Evolutionary conservation across 2,113 vertebrate species (phyloP), one percentile per base, ranked within the genome.

Genomic region (Haemorhous mexicanus): DNA sequence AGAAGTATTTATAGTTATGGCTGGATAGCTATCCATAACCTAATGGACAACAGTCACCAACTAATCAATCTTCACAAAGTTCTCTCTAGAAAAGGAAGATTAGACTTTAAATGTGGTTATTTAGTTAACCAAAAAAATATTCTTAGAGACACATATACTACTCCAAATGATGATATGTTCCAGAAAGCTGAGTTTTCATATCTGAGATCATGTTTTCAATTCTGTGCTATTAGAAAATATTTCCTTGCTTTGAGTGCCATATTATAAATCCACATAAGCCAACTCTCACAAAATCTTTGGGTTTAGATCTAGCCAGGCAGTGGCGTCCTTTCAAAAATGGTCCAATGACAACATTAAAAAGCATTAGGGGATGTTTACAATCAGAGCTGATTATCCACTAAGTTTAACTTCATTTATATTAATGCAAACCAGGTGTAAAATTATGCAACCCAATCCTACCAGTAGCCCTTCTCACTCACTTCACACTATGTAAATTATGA

Each of bases 401-500:
- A 62, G 32, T 75, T 95, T 74, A 93, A 90, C 61, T 93, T 88
- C 39, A 44, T 90, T 90, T 67, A 20, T 77, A 86, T 86, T 85
- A 86, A 89, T 62, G 64, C 35, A 89, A 93, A 78, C 37, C 73
- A 78, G 61, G 62, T 95, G 83, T 70, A 90, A 88, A 92, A 91
- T 84, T 53, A 84, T 27, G 33, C 80, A 96, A 79, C 18, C 27
- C 84, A 87, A 88, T 88, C 59, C 76, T 74, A 72, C 44, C 73
- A 90, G 94, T 89, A 95, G 88, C 73, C 49, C 41, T 96, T 90
- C 66, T 88, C 76, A 86, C 84, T 94, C 79, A 84, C 61, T 92
- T 90, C 68, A 88, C 61, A 92, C 88, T 43, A 63, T 83, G 75
- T 63, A 89, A 93, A 82, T 95, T 79, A 94, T 35, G 70, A 70